Evolutionary conservation across 2,888 invertebrate genomes (phyloP).

Genomic region (Campoletis raptor): DNA sequence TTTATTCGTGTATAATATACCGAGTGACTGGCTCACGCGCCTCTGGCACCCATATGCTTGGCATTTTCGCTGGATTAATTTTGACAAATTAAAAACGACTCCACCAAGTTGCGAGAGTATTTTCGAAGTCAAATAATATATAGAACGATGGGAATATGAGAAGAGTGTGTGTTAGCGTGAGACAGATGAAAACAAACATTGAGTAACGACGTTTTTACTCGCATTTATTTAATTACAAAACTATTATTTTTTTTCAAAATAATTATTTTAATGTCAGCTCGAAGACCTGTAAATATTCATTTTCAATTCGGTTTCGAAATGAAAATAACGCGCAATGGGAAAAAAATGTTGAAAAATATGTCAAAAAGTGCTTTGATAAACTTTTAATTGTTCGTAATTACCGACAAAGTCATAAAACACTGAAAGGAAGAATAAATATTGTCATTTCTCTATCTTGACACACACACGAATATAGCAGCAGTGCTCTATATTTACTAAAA

Average conservation of each 20-base stretch:
- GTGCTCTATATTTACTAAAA: background rate
- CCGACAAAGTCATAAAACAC: background rate
- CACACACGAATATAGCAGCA: background rate
- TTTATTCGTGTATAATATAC: background rate
- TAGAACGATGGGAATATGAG: constrained; percentile 15
- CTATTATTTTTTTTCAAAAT: background rate
- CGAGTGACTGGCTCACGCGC: constrained; percentile 25
- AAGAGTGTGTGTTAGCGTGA: constrained; percentile 26
- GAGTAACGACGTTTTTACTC: constrained; percentile 7
- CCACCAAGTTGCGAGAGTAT: background rate
- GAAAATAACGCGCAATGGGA: background rate
- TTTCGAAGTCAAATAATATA: constrained; percentile 31
- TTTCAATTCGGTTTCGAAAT: background rate
- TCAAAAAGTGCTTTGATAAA: background rate
- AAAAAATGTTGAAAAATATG: background rate
- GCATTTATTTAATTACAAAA: background rate
- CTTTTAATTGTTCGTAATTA: background rate
- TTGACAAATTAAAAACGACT: constrained; percentile 62
- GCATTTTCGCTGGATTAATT: constrained; percentile 64
- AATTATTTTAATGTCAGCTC: background rate
- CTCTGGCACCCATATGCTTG: constrained; percentile 61
- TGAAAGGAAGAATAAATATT: background rate
- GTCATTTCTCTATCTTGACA: constrained; percentile 1
- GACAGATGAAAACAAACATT: constrained; percentile 9
- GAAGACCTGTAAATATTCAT: background rate